These are phyloP conservation scores for Anarsia innoxiella DNA, from an alignment of 2,888 invertebrate species.

Conservation along the genomic window DNA sequence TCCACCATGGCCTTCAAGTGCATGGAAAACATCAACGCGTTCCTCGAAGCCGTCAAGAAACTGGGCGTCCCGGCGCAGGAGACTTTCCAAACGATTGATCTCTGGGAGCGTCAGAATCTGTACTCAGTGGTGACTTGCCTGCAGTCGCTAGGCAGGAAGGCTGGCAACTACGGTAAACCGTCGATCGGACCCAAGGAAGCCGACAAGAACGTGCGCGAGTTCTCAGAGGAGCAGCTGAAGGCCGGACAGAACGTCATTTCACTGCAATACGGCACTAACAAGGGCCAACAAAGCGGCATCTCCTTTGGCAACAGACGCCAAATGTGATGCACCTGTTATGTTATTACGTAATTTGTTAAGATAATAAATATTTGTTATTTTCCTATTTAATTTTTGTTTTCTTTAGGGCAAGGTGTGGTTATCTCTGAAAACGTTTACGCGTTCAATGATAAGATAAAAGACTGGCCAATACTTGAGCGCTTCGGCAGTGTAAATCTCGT, in stretches of 20 bases:
- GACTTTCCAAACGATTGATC: slow-evolving; percentile 98
- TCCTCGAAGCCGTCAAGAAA: slow-evolving; percentile 87
- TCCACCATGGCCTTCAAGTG: slow-evolving; percentile 96
- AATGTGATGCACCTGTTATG: slow-evolving; percentile 79
- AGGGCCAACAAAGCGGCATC: slow-evolving; percentile 96
- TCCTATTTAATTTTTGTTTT: slow-evolving; percentile 29
- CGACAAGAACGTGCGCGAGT: slow-evolving; percentile 93
- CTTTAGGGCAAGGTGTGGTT: slow-evolving; percentile 32
- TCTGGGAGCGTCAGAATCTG: slow-evolving; percentile 97
- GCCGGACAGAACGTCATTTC: slow-evolving; percentile 95
- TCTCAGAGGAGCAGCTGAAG: slow-evolving; percentile 93
- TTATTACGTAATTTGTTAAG: slow-evolving; percentile 25
- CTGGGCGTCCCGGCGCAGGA: slow-evolving; percentile 95
- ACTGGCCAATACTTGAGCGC: slow-evolving; percentile 10
- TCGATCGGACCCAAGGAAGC: slow-evolving; percentile 97
- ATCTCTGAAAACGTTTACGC: slow-evolving; percentile 14
- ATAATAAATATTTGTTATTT: slow-evolving; percentile 50
- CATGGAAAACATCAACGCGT: slow-evolving; percentile 99
- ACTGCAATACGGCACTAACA: slow-evolving; percentile 97
- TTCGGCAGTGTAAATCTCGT: no score
- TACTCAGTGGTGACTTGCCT: slow-evolving; percentile 97
- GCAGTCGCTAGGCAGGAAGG: slow-evolving; percentile 95
- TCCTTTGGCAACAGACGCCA: slow-evolving; percentile 97
- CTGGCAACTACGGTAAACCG: slow-evolving; percentile 87
- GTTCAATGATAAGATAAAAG: slow-evolving; percentile 37